Base-by-base conservation (phyloP, 2,113 vertebrate species). In the Accipiter cooperii region DNA sequence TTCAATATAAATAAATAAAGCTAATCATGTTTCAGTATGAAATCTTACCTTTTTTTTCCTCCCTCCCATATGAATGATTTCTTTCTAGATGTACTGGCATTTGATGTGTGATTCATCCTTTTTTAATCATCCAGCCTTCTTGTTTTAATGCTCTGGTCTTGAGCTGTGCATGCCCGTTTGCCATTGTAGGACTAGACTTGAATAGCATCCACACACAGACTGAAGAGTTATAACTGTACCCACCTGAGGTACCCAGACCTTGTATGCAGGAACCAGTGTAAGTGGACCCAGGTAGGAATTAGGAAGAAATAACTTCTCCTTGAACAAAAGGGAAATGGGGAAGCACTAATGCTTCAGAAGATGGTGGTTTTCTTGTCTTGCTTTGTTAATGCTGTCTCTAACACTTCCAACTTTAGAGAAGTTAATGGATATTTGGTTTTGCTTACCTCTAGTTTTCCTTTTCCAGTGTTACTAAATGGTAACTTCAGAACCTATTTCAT, bases 221-320 rank as follows among this genome's bases (percentile, higher is more conserved):
- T 49, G 6, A 31, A 55, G 52, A 69, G 22, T 58, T 81, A 18
- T 6, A 58, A 6, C 4, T 57, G 5, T 40, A 54, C 3, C 3
- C 13, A 16, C 0, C 0, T 34, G 26, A 65, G 9, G 10, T 36
- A 46, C 10, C 18, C 31, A 63, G 38, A 33, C 5, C 3, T 38
- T 55, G 21, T 22, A 49, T 29, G 5, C 49, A 74, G 44, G 5
- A 77, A 11, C 8, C 3, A 17, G 26, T 40, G 4, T 44, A 55
- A 55, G 2, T 14, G 17, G 19, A 46, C 34, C 8, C 14, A 65
- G 9, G 3, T 22, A 75, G 20, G 31, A 90, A 63, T 5, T 3
- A 69, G 25, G 20, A 94, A 84, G 31, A 84, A 81, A 65, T 29
- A 46, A 58, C 17, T 63, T 69, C 17, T 15, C 17, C 11, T 75